A percentile compares a stretch with the other conserved stretches of the same genome.
Conservation (phyloP, 2,797 vertebrate genomes). For the Intellagama lesueurii region DNA sequence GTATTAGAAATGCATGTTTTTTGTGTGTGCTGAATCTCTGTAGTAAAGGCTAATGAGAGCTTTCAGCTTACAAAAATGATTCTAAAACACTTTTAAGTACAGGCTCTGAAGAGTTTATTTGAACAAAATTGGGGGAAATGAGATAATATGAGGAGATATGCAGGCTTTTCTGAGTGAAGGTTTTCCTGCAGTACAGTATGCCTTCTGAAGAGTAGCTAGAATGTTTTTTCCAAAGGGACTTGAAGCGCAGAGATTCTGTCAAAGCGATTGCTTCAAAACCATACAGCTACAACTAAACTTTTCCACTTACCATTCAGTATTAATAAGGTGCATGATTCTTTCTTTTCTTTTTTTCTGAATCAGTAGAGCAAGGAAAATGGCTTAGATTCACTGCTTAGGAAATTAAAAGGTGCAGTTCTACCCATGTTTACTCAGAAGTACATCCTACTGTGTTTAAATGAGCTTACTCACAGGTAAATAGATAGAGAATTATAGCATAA, state of each 20-base stretch:
- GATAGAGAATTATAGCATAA: constrained; percentile 73
- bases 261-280: constrained; percentile 80
- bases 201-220: constrained; percentile 75
- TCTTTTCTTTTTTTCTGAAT: constrained; percentile 62
- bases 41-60: constrained; percentile 61
- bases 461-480: constrained; percentile 68
- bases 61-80: constrained; percentile 53
- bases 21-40: constrained; percentile 59
- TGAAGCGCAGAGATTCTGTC: constrained; percentile 79
- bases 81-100: constrained; percentile 36
- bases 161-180: constrained; percentile 62
- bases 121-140: constrained; percentile 63
- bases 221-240: constrained; percentile 71
- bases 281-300: constrained; percentile 78
- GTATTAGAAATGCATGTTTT: constrained; percentile 55
- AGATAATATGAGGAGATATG: constrained; percentile 62
- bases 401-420: constrained; percentile 38
- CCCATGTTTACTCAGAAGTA: constrained; percentile 56
- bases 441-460: constrained; percentile 72
- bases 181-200: constrained; percentile 72
- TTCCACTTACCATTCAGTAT: constrained; percentile 80
- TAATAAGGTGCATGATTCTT: constrained; percentile 79
- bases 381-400: constrained; percentile 65
- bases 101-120: constrained; percentile 63
- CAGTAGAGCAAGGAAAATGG: constrained; percentile 71